A percentile compares a stretch with the other conserved stretches of the same genome.
These are phyloP conservation scores for Drosophila quinaria DNA, from an alignment of 2,888 invertebrate species.

Conservation along the genomic window DNA sequence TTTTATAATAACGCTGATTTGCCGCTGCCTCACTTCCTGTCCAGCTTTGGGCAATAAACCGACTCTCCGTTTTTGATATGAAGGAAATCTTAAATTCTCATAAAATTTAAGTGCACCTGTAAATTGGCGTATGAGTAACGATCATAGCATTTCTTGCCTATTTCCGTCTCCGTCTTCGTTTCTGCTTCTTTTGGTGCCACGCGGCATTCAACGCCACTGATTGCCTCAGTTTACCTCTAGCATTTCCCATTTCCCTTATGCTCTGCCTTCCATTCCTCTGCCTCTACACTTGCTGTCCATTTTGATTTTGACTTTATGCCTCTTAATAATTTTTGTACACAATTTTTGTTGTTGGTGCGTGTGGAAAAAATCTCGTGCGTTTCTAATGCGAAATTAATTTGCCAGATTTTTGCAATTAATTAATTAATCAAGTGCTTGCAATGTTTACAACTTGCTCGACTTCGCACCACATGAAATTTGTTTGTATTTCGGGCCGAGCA, in stretches of 20 bases:
- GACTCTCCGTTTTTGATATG: constrained; percentile 48
- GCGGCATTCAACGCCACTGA: constrained; percentile 32
- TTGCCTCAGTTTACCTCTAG: constrained; percentile 45
- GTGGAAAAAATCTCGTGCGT: constrained; percentile 40
- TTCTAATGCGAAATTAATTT: constrained; percentile 78
- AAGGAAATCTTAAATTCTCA: constrained; percentile 82
- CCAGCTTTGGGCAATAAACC: constrained; percentile 42
- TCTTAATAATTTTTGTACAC: constrained; percentile 60
- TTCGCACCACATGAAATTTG: constrained; percentile 32
- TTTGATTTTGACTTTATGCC: constrained; percentile 53
- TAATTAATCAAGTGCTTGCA: constrained; percentile 73
- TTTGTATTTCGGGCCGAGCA: constrained; percentile 32
- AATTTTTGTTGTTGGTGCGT: constrained; percentile 41
- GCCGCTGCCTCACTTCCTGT: constrained; percentile 57
- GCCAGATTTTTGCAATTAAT: constrained; percentile 75
- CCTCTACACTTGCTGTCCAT: constrained; percentile 16
- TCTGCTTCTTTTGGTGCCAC: constrained; percentile 16
- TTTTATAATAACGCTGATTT: constrained; percentile 38
- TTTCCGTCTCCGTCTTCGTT: constrained; percentile 59
- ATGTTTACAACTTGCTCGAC: constrained; percentile 70
- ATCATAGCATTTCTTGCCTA: constrained; percentile 68
- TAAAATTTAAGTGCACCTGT: constrained; percentile 80
- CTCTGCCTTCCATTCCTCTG: background rate
- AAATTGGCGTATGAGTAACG: constrained; percentile 80
- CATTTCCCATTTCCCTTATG: constrained; percentile 33